Conservation (phyloP, 2,888 invertebrate species). For the Drosophila neutralis region DNA sequence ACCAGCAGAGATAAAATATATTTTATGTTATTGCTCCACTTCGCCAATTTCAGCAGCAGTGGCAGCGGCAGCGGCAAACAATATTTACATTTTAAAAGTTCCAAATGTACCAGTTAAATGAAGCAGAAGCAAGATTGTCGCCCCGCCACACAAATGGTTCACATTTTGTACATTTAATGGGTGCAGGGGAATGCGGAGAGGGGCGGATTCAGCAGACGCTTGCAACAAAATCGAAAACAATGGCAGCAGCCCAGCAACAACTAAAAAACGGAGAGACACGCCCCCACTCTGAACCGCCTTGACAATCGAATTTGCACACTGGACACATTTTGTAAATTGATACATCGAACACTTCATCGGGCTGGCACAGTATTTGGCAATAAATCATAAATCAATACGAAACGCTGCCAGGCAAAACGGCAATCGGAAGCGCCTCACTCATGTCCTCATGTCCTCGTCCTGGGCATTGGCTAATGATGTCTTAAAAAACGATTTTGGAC, state of each 20-base stretch:
- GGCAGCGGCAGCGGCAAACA: constrained; percentile 59
- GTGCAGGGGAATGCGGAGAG: not conserved
- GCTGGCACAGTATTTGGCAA: constrained; percentile 73
- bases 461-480: constrained; percentile 74
- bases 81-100: constrained; percentile 79
- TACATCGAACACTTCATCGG: constrained; percentile 51
- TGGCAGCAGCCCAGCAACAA: constrained; percentile 1
- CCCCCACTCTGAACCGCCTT: constrained; percentile 47
- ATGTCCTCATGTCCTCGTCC: constrained; percentile 37
- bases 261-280: constrained; percentile 46
- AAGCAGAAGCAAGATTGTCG: constrained; percentile 84
- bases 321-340: constrained; percentile 72
- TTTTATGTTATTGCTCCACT: constrained; percentile 76
- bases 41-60: constrained; percentile 44
- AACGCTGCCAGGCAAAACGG: constrained; percentile 37
- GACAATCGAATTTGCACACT: constrained; percentile 71
- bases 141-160: constrained; percentile 32
- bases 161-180: constrained; percentile 8
- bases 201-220: constrained; percentile 22
- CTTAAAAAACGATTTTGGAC: constrained; percentile 78
- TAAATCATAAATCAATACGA: constrained; percentile 83
- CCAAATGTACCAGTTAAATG: constrained; percentile 81
- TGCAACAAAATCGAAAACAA: constrained; percentile 34
- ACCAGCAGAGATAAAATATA: constrained; percentile 70
- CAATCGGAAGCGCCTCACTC: constrained; percentile 33